Evolutionary conservation across 1,140 invertebrate genomes (phyloP), one percentile per base, ranked within the genome.

Genomic region (Littorina saxatilis): DNA sequence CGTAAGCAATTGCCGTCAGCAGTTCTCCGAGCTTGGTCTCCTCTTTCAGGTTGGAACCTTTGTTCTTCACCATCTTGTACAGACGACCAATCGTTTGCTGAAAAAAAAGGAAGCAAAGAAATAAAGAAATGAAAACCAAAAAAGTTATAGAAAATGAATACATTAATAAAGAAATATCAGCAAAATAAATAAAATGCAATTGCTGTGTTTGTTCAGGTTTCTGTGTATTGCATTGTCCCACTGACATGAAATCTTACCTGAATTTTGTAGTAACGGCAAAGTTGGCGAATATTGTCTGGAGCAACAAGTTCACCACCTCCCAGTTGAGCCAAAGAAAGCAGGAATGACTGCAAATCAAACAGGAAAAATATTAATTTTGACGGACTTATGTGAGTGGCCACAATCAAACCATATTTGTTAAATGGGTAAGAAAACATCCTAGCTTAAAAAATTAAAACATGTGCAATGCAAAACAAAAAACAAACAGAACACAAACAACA

Each of bases 201-300:
- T n/a, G n/a, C n/a, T n/a, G 40, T 72, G 68, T 72, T 23, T 72
- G 68, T 72, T 23, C 43, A 39, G 40, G 40, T 47, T 23, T 72
- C 37, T 72, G 40, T 72, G 68, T 72, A 27, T n/a, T 40, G 1
- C 37, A n/a, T 37, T 43, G 15, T 72, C 7, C n/a, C n/a, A n/a
- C n/a, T n/a, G n/a, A n/a, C n/a, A n/a, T n/a, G n/a, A n/a, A n/a
- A n/a, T 20, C 52, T 50, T 37, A 73, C 79, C 66, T 80, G 66
- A 20, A 80, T n/a, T 73, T 74, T 80, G 79, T 73, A 73, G 79
- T 80, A 58, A 50, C 68, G 68, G 37, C 79, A 73, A 27, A 80
- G 50, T 2, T 50, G 27, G 11, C 15, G 29, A 29, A 80, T 80
- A 20, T 80, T 68, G 5, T 37, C 52, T 13, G 47, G 32, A 15